Evolutionary conservation across 1,140 invertebrate genomes (phyloP).

Genomic region (Forficula auricularia): DNA sequence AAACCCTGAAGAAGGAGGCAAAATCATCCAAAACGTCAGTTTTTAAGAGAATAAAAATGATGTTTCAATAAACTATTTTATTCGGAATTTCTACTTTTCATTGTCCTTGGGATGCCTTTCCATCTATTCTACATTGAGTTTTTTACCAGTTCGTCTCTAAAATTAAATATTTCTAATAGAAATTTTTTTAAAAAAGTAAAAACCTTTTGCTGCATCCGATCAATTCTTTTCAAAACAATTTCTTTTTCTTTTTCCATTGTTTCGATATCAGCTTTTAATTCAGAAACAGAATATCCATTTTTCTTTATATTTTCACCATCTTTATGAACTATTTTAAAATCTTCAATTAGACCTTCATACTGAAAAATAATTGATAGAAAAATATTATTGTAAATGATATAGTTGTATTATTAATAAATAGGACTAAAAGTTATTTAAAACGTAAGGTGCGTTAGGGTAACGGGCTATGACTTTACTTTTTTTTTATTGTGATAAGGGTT

Average conservation of each 20-base stretch:
- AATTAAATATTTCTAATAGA: no score
- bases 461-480: neutral
- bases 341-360: slow-evolving; percentile 60
- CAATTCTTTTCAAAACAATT: slow-evolving; percentile 48
- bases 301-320: slow-evolving; percentile 45
- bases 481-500: neutral
- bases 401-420: no score
- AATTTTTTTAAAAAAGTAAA: no score
- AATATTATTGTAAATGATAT: neutral
- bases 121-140: no score
- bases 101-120: no score
- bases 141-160: neutral
- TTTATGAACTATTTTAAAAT: slow-evolving; percentile 67
- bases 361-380: slow-evolving; percentile 26
- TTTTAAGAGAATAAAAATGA: no score
- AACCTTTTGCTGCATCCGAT: slow-evolving; percentile 46
- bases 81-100: no score
- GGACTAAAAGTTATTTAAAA: no score
- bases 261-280: slow-evolving; percentile 45
- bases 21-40: no score
- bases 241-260: slow-evolving; percentile 77
- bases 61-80: no score
- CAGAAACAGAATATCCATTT: slow-evolving; percentile 33
- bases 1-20: no score
- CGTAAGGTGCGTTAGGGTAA: no score